These are phyloP conservation scores for Valencia hispanica DNA, from an alignment of 2,797 vertebrate species.

Conservation along the genomic window DNA sequence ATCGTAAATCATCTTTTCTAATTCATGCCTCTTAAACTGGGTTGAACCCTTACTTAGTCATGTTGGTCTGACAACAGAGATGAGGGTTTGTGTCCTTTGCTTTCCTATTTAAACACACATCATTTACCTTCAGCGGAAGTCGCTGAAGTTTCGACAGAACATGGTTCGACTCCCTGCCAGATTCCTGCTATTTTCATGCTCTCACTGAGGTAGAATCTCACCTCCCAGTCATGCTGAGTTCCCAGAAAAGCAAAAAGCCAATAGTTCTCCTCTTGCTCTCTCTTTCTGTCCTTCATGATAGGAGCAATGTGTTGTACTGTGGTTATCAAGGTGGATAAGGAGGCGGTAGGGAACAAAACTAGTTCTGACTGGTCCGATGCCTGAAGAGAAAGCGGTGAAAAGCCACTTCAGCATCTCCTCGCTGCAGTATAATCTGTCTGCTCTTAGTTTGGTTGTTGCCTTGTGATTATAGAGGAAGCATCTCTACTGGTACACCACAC, in stretches of 20 bases:
- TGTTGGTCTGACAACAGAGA: not conserved
- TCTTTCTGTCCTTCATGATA: not conserved
- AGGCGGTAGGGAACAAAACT: constrained; percentile 37
- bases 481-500: constrained; percentile 50
- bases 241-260: not conserved
- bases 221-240: not conserved
- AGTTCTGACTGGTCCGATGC: constrained; percentile 1
- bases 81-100: not conserved
- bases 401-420: constrained; percentile 15
- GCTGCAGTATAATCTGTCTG: constrained; percentile 56
- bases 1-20: not conserved
- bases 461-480: constrained; percentile 64
- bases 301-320: constrained; percentile 28
- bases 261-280: not conserved
- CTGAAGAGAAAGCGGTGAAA: constrained; percentile 29
- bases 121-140: not conserved
- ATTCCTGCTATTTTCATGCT: not conserved
- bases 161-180: not conserved
- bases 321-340: constrained; percentile 25
- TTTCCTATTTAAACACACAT: not conserved
- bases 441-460: constrained; percentile 57
- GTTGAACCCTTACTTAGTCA: not conserved
- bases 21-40: not conserved
- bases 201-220: not conserved
- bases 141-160: not conserved